Evolutionary conservation across 37 sponge, comb jelly and placozoan genomes (phyloP).

Genomic region (Crambe crambe): DNA sequence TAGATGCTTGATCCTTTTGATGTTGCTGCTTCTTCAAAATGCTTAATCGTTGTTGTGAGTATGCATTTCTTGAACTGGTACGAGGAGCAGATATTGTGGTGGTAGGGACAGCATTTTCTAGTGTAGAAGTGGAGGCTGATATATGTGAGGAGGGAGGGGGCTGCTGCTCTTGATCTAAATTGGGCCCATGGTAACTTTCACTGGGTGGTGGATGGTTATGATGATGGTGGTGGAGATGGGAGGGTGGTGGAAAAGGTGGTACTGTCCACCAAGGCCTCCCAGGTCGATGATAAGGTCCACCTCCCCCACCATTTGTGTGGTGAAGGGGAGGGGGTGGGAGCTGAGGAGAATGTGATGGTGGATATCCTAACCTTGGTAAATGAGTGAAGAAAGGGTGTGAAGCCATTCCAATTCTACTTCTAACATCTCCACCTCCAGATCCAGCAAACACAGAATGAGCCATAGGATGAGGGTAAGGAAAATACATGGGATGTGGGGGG

Average conservation of each 20-base stretch:
- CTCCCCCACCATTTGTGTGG: background rate
- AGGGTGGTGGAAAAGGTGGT: constrained; percentile 15
- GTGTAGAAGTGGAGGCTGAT: background rate
- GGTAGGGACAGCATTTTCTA: background rate
- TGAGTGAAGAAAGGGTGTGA: constrained; percentile 15
- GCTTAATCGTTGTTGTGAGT: constrained; percentile 5
- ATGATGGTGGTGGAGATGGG: constrained; percentile 8
- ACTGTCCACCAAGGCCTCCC: constrained; percentile 28
- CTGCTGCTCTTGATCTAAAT: background rate
- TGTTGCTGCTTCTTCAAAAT: constrained; percentile 19
- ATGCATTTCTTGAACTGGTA: constrained; percentile 15
- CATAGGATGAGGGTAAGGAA: constrained; percentile 34
- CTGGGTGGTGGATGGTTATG: constrained; percentile 1
- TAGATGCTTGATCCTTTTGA: constrained; percentile 3
- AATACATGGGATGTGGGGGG: constrained; percentile 27
- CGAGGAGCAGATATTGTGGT: background rate
- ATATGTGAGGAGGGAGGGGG: background rate
- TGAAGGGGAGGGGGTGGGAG: constrained; percentile 8
- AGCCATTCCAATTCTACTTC: constrained; percentile 19
- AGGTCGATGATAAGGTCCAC: constrained; percentile 27
- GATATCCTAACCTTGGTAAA: constrained; percentile 60
- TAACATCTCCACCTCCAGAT: constrained; percentile 15
- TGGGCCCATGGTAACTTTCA: background rate
- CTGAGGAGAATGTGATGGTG: background rate
- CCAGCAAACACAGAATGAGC: constrained; percentile 4